Conservation (phyloP, 2,888 invertebrate species). For the Ophioninae sp. region DNA sequence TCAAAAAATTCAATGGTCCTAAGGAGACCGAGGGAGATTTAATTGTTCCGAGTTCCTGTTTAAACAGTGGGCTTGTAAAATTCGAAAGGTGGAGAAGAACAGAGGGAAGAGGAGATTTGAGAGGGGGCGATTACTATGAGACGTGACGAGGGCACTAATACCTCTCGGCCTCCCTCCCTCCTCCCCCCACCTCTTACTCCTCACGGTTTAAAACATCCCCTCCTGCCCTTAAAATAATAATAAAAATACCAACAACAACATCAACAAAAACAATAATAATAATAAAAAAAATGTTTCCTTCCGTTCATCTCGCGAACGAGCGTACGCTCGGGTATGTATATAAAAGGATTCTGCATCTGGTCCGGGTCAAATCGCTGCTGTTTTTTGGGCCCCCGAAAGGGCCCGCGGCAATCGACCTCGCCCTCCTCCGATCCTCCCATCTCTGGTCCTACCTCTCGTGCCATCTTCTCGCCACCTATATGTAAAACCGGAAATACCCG, state of each 20-base stretch:
- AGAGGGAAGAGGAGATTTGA: slow-evolving; percentile 7
- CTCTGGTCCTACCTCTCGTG: slow-evolving; percentile 9
- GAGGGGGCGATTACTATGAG: slow-evolving; percentile 1
- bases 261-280: slow-evolving; percentile 27
- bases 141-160: background rate
- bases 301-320: slow-evolving; percentile 61
- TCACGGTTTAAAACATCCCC: slow-evolving; percentile 65
- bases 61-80: slow-evolving; percentile 77
- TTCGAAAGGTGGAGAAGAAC: slow-evolving; percentile 66
- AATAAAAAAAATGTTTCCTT: slow-evolving; percentile 70
- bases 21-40: slow-evolving; percentile 68
- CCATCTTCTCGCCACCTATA: slow-evolving; percentile 32
- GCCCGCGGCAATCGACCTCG: slow-evolving; percentile 60
- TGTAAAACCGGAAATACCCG: slow-evolving; percentile 56
- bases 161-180: background rate
- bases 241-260: slow-evolving; percentile 62
- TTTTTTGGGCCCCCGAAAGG: slow-evolving; percentile 47
- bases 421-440: slow-evolving; percentile 55
- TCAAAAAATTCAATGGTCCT: slow-evolving; percentile 48
- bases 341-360: slow-evolving; percentile 71
- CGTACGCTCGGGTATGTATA: too few relatives aligned
- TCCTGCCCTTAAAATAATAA: slow-evolving; percentile 63
- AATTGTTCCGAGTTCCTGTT: slow-evolving; percentile 79
- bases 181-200: background rate
- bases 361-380: slow-evolving; percentile 58